phyloP scores from a whole-genome alignment of 1,140 invertebrate genomes.

The Conopomorpha cramerella region DNA sequence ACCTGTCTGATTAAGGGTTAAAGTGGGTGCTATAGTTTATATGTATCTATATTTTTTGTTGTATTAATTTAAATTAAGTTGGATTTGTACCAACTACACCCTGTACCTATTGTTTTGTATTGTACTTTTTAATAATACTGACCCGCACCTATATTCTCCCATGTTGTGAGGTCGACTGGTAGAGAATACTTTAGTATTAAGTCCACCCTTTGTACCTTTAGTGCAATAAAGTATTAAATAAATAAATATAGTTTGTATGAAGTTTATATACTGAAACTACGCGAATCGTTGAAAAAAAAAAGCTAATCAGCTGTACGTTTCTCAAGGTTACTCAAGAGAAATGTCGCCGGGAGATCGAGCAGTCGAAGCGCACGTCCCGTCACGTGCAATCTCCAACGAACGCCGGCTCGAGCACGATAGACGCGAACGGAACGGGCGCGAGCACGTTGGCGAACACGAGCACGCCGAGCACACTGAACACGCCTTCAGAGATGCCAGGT shows the following conservation, averaged over 20 bases:
- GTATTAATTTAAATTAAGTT: too few species aligned
- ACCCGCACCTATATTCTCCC: background rate
- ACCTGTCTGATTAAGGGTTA: too few species aligned
- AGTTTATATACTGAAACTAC: too few species aligned
- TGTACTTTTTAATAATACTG: too few species aligned
- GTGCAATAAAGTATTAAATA: background rate
- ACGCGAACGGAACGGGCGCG: slow-evolving; percentile 8
- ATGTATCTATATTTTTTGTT: too few species aligned
- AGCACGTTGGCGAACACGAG: slow-evolving; percentile 5
- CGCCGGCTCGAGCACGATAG: slow-evolving; percentile 4
- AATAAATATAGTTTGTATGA: too few species aligned
- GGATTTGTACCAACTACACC: too few species aligned
- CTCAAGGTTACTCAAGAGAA: slow-evolving; percentile 39
- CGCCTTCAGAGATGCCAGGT: slow-evolving; percentile 27
- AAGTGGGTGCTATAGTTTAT: too few species aligned
- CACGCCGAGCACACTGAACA: too few species aligned
- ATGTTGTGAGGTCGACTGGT: background rate
- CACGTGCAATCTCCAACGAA: slow-evolving; percentile 10
- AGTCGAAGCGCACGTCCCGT: slow-evolving; percentile 33
- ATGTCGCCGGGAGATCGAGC: slow-evolving; percentile 38
- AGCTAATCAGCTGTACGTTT: background rate
- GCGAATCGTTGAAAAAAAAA: too few species aligned
- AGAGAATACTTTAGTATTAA: background rate
- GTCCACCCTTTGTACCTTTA: background rate
- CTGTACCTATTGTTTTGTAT: too few species aligned